These are phyloP conservation scores for Nemotelus nigrinus DNA, from an alignment of 2,888 invertebrate species.

Conservation along the genomic window DNA sequence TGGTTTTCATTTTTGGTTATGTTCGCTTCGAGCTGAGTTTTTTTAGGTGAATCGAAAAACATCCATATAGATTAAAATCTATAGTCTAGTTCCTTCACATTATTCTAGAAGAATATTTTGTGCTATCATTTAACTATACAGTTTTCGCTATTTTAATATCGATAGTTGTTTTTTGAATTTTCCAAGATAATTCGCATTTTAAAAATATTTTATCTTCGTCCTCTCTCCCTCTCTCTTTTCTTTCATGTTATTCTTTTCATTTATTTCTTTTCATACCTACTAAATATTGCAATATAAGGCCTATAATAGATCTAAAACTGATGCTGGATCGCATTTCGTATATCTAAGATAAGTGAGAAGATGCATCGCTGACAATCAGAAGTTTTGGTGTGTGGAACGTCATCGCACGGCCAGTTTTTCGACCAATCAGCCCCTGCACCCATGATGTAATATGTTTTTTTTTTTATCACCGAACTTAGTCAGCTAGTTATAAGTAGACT, in stretches of 20 bases:
- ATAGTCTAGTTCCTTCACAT: background rate
- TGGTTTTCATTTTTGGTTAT: background rate
- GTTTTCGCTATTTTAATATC: constrained; percentile 13
- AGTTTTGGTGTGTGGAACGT: too few species aligned
- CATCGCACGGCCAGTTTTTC: too few species aligned
- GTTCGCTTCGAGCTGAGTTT: constrained; percentile 5
- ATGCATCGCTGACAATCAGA: background rate
- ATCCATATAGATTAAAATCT: background rate
- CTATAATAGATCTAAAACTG: constrained; percentile 38
- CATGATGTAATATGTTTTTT: background rate
- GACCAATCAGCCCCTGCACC: too few species aligned
- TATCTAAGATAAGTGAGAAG: constrained; percentile 2
- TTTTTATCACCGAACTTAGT: constrained; percentile 44
- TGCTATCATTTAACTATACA: constrained; percentile 15
- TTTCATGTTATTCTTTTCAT: too few species aligned
- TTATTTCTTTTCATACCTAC: constrained; percentile 26
- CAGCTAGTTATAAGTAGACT: constrained; percentile 46
- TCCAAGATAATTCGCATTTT: constrained; percentile 6
- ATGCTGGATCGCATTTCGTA: background rate
- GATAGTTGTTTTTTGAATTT: constrained; percentile 27
- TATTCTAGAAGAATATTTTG: constrained; percentile 10
- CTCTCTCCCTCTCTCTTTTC: constrained; percentile 15
- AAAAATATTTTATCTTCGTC: constrained; percentile 16
- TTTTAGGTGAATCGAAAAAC: background rate
- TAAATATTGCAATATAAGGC: constrained; percentile 50